phyloP scores from a whole-genome alignment of 2,797 vertebrate genomes.

The Hephaestus fuliginosus region DNA sequence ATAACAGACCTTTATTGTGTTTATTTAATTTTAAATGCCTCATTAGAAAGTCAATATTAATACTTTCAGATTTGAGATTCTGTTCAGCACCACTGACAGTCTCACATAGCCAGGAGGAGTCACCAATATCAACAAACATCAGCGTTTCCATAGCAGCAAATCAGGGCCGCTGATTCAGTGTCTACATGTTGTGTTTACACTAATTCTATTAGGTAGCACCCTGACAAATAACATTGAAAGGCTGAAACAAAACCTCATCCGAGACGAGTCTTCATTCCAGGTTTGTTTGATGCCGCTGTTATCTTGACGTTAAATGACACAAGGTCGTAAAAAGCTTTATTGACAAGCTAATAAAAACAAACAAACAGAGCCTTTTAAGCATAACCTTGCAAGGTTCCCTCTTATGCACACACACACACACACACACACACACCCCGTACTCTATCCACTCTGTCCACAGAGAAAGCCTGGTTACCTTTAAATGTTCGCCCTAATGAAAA shows the following conservation, averaged over 20 bases:
- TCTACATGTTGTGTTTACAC: conserved; percentile 31
- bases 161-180: not conserved
- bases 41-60: conserved; percentile 1
- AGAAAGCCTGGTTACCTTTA: not conserved
- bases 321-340: conserved; percentile 44
- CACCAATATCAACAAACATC: conserved; percentile 27
- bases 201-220: conserved; percentile 44
- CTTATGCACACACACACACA: not conserved
- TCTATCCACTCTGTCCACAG: not conserved
- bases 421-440: not conserved
- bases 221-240: conserved; percentile 34
- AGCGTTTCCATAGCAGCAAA: conserved; percentile 40
- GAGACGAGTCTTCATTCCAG: conserved; percentile 19
- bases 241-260: conserved; percentile 4
- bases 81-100: not conserved
- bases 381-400: conserved; percentile 34
- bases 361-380: conserved; percentile 22
- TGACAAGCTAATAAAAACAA: conserved; percentile 45
- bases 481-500: conserved; percentile 5
- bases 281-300: conserved; percentile 33
- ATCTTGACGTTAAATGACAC: conserved; percentile 25
- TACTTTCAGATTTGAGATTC: conserved; percentile 3
- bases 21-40: conserved; percentile 17
- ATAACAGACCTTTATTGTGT: not conserved
- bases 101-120: not conserved